These are phyloP conservation scores for Mormyrus hasselquistii DNA, from an alignment of 2,797 vertebrate species.

Conservation along the genomic window DNA sequence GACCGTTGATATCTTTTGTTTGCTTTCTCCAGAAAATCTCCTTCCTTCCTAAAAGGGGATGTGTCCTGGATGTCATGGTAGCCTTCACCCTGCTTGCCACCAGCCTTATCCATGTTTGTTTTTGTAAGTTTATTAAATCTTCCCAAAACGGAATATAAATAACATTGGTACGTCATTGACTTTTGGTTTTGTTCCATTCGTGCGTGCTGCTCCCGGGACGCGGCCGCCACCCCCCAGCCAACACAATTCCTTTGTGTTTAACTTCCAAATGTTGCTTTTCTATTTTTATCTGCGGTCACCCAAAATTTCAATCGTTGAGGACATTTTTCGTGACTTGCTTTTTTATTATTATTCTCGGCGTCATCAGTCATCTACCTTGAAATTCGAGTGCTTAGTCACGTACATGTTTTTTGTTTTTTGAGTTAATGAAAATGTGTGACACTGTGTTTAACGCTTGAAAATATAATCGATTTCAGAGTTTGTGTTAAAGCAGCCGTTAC, in stretches of 20 bases:
- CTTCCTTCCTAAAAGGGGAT: constrained; percentile 88
- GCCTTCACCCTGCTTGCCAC: constrained; percentile 53
- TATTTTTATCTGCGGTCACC: constrained; percentile 40
- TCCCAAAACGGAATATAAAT: constrained; percentile 65
- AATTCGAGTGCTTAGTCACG: background rate
- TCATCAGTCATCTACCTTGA: background rate
- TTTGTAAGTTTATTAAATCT: constrained; percentile 75
- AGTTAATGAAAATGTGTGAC: background rate
- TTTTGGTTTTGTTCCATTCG: constrained; percentile 31
- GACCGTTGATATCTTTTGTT: constrained; percentile 75
- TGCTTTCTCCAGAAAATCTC: constrained; percentile 64
- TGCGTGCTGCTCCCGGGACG: constrained; percentile 36
- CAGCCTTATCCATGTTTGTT: constrained; percentile 72
- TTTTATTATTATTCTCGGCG: background rate
- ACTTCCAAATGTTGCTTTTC: constrained; percentile 35
- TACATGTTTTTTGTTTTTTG: background rate
- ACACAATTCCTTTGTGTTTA: constrained; percentile 58
- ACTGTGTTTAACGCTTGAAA: background rate
- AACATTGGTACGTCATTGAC: constrained; percentile 62
- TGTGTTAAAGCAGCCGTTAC: background rate
- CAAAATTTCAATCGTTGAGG: background rate
- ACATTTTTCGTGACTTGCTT: background rate
- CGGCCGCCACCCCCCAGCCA: constrained; percentile 40
- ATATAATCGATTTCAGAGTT: background rate
- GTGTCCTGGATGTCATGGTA: constrained; percentile 60